Conservation (phyloP, 2,797 vertebrate species). For the Argya squamiceps region DNA sequence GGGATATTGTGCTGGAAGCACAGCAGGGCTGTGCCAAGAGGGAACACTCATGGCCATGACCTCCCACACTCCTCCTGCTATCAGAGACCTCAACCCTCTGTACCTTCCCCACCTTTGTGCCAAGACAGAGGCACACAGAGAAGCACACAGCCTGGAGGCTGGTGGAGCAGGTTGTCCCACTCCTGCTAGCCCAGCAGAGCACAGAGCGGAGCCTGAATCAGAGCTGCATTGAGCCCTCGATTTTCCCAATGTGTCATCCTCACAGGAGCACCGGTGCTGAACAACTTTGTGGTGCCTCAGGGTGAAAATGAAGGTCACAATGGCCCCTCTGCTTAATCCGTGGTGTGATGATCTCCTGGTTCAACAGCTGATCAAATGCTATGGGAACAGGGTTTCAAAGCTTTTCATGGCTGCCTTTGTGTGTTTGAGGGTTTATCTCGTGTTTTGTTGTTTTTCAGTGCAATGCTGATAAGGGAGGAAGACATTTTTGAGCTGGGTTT, state of each 20-base stretch:
- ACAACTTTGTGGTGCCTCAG: background rate
- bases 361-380: background rate
- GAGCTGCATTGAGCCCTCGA: background rate
- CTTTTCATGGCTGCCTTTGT: background rate
- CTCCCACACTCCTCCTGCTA: background rate
- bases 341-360: background rate
- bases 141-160: background rate
- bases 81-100: background rate
- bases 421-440: background rate
- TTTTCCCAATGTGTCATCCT: background rate
- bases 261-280: background rate
- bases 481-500: background rate
- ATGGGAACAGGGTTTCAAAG: background rate
- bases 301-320: slow-evolving; percentile 6
- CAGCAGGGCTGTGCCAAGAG: background rate
- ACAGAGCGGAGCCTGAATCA: background rate
- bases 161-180: background rate
- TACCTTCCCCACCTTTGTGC: background rate
- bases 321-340: background rate
- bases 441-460: background rate
- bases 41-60: accelerated
- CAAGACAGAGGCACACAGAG: background rate
- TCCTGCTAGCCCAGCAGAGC: background rate
- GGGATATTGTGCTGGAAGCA: accelerated
- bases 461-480: background rate